Evolutionary conservation across 2,888 invertebrate genomes (phyloP).

Genomic region (Heterodera filipjevi): DNA sequence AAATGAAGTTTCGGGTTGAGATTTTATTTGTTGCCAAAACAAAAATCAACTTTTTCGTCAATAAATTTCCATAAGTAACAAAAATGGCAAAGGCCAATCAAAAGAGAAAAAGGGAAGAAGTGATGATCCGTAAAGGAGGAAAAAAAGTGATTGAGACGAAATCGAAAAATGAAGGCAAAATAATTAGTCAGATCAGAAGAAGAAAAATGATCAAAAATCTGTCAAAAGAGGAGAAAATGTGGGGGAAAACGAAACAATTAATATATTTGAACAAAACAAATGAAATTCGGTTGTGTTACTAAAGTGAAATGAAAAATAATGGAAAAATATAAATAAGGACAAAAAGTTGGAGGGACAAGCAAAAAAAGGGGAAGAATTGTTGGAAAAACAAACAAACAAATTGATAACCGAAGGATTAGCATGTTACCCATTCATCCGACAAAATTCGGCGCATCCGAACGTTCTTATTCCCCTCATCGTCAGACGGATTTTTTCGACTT

Average conservation of each 20-base stretch:
- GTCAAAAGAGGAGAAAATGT: background rate
- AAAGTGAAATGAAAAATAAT: too few species aligned
- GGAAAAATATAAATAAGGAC: background rate
- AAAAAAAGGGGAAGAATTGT: background rate
- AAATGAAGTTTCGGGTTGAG: too few species aligned
- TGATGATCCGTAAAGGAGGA: background rate
- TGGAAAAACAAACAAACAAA: too few species aligned
- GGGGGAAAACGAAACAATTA: background rate
- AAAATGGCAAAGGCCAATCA: background rate
- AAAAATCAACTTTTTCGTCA: too few species aligned
- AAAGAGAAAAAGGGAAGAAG: background rate
- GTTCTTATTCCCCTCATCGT: background rate
- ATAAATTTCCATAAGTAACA: background rate
- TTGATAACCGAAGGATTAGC: too few species aligned
- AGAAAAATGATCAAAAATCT: background rate
- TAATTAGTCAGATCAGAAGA: background rate
- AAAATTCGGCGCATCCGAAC: background rate
- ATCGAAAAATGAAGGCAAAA: background rate
- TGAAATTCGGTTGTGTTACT: too few species aligned
- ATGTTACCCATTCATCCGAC: background rate
- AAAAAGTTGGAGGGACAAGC: background rate
- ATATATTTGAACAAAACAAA: too few species aligned
- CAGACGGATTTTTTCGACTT: background rate
- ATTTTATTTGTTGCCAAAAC: too few species aligned
- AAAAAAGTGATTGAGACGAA: background rate